These are phyloP conservation scores for Coryphaenoides rupestris DNA, from an alignment of 2,113 vertebrate genomes.

Conservation along the genomic window DNA sequence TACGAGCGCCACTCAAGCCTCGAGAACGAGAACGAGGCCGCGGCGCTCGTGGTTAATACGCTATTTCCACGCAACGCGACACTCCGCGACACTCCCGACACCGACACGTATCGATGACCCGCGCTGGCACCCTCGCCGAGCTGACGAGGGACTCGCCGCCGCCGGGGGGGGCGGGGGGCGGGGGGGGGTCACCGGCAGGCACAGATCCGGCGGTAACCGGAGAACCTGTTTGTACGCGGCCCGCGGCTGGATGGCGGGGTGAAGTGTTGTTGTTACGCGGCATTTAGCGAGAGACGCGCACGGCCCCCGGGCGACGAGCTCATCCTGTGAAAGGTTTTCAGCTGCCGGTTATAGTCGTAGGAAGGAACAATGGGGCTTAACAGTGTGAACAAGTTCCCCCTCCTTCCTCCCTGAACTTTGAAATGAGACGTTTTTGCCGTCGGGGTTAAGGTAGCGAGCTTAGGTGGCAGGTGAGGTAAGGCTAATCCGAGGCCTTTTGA, in stretches of 20 bases:
- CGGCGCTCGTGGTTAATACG: slow-evolving; percentile 46
- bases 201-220: slow-evolving; percentile 46
- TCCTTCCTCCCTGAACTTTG: too few species aligned
- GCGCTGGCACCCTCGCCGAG: slow-evolving; percentile 46
- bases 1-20: slow-evolving; percentile 21
- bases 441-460: too few species aligned
- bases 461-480: too few species aligned
- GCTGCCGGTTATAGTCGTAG: slow-evolving; percentile 57
- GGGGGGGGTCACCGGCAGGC: slow-evolving; percentile 29
- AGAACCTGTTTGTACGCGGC: slow-evolving; percentile 33
- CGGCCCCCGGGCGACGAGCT: too few species aligned
- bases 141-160: slow-evolving; percentile 48
- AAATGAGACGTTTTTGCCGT: too few species aligned
- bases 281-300: slow-evolving; percentile 9
- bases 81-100: slow-evolving; percentile 44
- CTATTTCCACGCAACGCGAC: slow-evolving; percentile 58
- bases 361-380: slow-evolving; percentile 34
- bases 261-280: slow-evolving; percentile 25
- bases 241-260: too few species aligned
- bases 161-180: slow-evolving; percentile 9
- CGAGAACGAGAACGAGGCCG: slow-evolving; percentile 41
- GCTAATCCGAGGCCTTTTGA: too few species aligned
- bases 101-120: slow-evolving; percentile 53
- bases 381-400: too few species aligned
- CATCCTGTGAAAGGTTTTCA: slow-evolving; percentile 66